Evolutionary conservation across 2,797 vertebrate species (phyloP), one percentile per base, ranked within the genome.

Genomic region (Vipera latastei): DNA sequence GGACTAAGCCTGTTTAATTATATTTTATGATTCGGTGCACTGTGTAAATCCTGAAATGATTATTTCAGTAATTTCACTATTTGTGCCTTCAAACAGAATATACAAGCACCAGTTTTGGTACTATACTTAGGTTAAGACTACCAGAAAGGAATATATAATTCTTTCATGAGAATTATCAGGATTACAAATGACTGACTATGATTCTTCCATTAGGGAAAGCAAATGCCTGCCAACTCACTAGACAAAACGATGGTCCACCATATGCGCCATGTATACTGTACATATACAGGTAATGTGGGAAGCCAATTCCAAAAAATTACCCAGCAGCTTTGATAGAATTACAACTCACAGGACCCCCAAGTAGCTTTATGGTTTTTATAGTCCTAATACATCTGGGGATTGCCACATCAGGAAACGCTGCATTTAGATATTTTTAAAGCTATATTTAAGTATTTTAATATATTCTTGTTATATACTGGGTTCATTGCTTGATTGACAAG

Each of bases 21-120:
- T 83, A 48, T 44, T 44, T 44, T 78, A 48, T 83, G 73, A 48
- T 83, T 83, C 1, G 0, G 73, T 12, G 73, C 73, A 83, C 73
- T 83, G 38, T 22, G 38, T 22, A 83, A 83, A 83, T 83, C 32
- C 38, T 44, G 38, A 83, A 83, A 83, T 2, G 8, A 38, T 25
- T 25, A 22, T 83, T 83, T 83, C 73, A 83, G 38, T 83, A 48
- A 83, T 20, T 83, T 48, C 38, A 2, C 73, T 78, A 38, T 78
- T 44, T 78, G 32, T 65, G 88, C 28, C 65, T 22, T 53, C 7
- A 20, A 89, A 63, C 88, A 90, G 89, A 94, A 90, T 78, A 92
- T 16, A 73, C 57, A 28, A 90, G 61, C 53, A 73, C 63, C 91
- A 95, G 91, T 86, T 92, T 78, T 78, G 73, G 8, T 78, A 78